These are phyloP conservation scores for Neomonachus schauinslandi DNA, from an alignment of 2,113 vertebrate species.

Conservation along the genomic window DNA sequence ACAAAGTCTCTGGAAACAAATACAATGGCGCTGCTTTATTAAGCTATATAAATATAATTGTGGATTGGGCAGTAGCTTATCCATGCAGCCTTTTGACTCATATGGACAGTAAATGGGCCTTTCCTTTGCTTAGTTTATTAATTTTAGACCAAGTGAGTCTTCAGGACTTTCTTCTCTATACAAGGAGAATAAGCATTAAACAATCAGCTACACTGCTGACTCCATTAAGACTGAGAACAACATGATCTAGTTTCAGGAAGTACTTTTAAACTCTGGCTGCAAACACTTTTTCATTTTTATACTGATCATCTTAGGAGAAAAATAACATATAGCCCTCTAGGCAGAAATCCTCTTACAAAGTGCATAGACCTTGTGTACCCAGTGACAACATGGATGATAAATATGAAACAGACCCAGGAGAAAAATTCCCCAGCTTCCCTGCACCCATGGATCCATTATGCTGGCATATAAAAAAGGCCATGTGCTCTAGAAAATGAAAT, in stretches of 20 bases:
- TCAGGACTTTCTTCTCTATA: slow-evolving; percentile 50
- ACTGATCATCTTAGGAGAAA: slow-evolving; percentile 79
- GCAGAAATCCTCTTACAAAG: slow-evolving; percentile 79
- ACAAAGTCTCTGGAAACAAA: slow-evolving; percentile 30
- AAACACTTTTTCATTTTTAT: slow-evolving; percentile 78
- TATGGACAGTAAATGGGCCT: not conserved
- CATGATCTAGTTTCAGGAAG: slow-evolving; percentile 72
- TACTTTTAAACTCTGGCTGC: slow-evolving; percentile 67
- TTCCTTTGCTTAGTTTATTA: slow-evolving; percentile 50
- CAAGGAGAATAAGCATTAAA: slow-evolving; percentile 33
- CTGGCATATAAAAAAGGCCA: slow-evolving; percentile 69
- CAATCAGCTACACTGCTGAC: slow-evolving; percentile 35
- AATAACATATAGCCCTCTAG: slow-evolving; percentile 79
- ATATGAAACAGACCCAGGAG: slow-evolving; percentile 65
- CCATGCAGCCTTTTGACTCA: not conserved
- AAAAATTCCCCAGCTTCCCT: slow-evolving; percentile 60
- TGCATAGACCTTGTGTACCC: slow-evolving; percentile 76
- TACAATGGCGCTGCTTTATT: not conserved
- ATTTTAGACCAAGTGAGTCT: slow-evolving; percentile 51
- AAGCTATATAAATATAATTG: not conserved
- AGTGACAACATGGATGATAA: slow-evolving; percentile 77
- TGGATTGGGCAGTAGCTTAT: not conserved
- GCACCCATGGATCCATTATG: slow-evolving; percentile 68
- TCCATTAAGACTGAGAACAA: slow-evolving; percentile 66
- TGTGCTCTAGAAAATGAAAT: slow-evolving; percentile 77